A percentile compares a stretch with the other conserved stretches of the same genome.
Evolutionary conservation across 1,140 invertebrate genomes (phyloP).

Genomic region (Aphelinus certus): DNA sequence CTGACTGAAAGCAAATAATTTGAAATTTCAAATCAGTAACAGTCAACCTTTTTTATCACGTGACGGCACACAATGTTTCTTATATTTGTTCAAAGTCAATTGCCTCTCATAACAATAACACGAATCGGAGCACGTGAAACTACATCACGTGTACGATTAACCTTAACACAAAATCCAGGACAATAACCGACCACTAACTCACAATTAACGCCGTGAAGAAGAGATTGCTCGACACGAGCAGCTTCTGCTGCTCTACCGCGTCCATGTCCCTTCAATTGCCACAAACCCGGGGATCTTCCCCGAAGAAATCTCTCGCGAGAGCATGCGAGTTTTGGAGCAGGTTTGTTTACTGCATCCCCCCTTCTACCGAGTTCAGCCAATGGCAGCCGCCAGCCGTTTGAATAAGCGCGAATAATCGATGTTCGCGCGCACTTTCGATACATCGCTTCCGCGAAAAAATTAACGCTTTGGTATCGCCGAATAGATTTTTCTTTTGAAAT

Average conservation of each 20-base stretch:
- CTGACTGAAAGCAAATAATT: constrained; percentile 67
- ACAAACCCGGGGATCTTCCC: no score
- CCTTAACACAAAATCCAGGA: background rate
- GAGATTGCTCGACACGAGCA: background rate
- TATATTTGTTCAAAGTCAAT: no score
- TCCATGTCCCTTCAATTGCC: constrained; percentile 1
- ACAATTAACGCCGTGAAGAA: constrained; percentile 45
- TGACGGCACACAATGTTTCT: background rate
- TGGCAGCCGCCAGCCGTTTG: background rate
- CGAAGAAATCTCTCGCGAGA: no score
- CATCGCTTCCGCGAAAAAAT: background rate
- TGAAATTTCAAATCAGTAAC: background rate
- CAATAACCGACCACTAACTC: constrained; percentile 20
- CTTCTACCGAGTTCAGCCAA: no score
- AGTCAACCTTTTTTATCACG: background rate
- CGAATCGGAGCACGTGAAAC: no score
- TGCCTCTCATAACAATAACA: no score
- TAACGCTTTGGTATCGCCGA: background rate
- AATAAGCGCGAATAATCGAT: constrained; percentile 19
- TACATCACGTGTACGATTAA: background rate
- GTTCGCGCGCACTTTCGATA: constrained; percentile 17
- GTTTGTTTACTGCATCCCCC: no score
- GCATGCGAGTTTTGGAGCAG: no score
- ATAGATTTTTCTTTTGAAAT: background rate
- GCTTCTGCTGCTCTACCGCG: background rate